Evolutionary conservation across 2,888 invertebrate genomes (phyloP), one percentile per base, ranked within the genome.

Genomic region (Cantharis lateralis): DNA sequence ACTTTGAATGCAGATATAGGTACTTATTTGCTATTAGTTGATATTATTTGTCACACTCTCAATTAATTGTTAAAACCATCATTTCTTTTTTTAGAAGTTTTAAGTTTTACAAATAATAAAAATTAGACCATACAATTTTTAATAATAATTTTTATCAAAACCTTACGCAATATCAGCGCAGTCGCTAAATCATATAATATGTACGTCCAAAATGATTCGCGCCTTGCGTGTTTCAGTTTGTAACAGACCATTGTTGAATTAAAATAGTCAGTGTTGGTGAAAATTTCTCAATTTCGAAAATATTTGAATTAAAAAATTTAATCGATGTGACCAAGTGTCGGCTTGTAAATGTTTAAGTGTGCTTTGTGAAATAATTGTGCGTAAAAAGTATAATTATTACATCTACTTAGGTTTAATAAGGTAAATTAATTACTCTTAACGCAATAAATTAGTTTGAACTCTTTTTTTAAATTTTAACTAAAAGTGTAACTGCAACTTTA

Each of bases 171-270:
- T n/a, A 32, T 68, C 15, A 64, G 76, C 76, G 76, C 76, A 77
- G 73, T 16, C 76, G 70, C 76, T 64, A 71, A 70, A 73, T 28
- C 68, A 63, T 66, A 48, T 48, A 28, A 28, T 11, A 10, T 28
- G 26, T 28, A 48, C 48, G n/a, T 77, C 70, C 72, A 70, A 70
- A 64, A 72, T 68, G 66, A 74, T 77, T 77, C 70, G 72, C 70
- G 73, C 73, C 62, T 77, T 70, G 76, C 68, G 68, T 61, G 48
- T 70, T 72, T 77, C 76, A 77, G 76, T 77, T 76, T 77, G 62
- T 18, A 62, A 68, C 76, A 62, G 73, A 70, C 76, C 76, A 73
- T 72, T 72, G 72, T 76, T 76, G 76, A 63, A 75, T 71, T 28
- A 68, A 68, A 71, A 62, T 71, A 74, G 61, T 48, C 48, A n/a